These are phyloP conservation scores for Dendropsophus ebraccatus DNA, from an alignment of 2,113 vertebrate species.

Conservation along the genomic window DNA sequence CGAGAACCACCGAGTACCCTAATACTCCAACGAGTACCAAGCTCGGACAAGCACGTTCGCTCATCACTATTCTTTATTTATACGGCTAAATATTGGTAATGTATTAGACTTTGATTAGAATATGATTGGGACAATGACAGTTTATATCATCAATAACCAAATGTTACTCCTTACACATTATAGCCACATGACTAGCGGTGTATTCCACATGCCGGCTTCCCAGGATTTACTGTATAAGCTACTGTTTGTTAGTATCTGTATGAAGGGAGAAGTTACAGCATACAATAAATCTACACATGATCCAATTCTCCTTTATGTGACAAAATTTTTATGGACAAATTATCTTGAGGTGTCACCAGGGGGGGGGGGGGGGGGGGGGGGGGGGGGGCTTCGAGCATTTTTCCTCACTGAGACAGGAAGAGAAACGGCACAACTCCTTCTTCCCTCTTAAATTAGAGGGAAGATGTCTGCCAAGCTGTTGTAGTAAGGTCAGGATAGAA, in stretches of 20 bases:
- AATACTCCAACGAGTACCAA: no score
- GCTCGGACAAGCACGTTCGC: no score
- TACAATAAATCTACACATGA: not conserved
- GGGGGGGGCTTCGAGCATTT: not conserved
- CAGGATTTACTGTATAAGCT: not conserved
- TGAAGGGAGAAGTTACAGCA: not conserved
- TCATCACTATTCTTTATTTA: no score
- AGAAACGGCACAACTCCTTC: not conserved
- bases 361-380: not conserved
- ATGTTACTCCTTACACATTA: not conserved
- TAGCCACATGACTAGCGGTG: not conserved
- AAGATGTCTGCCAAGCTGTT: not conserved
- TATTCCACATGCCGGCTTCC: not conserved
- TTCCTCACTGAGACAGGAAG: not conserved
- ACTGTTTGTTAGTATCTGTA: not conserved
- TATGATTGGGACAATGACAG: not conserved
- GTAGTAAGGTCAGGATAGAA: not conserved
- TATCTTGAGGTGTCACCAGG: not conserved
- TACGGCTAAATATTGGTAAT: not conserved
- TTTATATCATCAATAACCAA: not conserved
- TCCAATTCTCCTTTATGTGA: not conserved
- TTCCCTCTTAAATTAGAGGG: not conserved
- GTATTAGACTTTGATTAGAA: not conserved
- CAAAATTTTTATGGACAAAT: not conserved
- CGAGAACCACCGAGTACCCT: no score